Evolutionary conservation across 2,113 vertebrate species (phyloP).

Genomic region (Cettia cetti): DNA sequence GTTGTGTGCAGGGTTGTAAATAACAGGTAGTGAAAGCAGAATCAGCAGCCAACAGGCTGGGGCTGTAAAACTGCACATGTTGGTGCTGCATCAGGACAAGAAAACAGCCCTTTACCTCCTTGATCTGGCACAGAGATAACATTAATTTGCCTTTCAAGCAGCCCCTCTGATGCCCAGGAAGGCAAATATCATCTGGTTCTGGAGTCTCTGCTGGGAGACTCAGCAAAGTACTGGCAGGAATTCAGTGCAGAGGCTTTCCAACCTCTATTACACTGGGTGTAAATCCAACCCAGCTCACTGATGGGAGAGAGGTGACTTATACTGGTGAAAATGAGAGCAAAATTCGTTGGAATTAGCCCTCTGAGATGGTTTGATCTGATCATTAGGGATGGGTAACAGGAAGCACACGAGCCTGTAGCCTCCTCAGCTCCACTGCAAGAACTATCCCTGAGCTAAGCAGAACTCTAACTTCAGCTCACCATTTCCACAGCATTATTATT

Average conservation of each 20-base stretch:
- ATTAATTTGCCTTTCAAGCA: background rate
- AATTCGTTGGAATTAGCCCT: background rate
- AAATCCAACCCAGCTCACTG: constrained; percentile 1
- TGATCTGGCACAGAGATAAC: background rate
- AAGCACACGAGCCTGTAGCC: background rate
- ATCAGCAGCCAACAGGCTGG: constrained; percentile 25
- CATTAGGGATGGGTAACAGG: background rate
- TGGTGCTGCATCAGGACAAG: background rate
- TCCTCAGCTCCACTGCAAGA: background rate
- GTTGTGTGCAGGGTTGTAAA: constrained; percentile 6
- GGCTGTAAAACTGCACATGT: background rate
- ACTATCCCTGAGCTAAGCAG: background rate
- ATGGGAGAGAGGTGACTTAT: background rate
- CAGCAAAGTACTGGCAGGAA: background rate
- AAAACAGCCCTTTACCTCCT: background rate
- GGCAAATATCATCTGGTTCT: background rate
- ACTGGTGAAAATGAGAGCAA: background rate
- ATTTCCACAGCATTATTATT: background rate
- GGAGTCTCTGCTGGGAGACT: background rate
- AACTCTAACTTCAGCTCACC: background rate
- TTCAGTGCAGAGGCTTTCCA: constrained; percentile 10
- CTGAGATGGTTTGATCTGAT: background rate
- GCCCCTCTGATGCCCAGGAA: background rate
- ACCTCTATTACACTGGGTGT: background rate
- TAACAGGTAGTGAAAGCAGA: background rate